These are phyloP conservation scores for Oscarella lobularis DNA, from an alignment of 37 sponge, comb jelly and placozoan genomes.

Conservation along the genomic window DNA sequence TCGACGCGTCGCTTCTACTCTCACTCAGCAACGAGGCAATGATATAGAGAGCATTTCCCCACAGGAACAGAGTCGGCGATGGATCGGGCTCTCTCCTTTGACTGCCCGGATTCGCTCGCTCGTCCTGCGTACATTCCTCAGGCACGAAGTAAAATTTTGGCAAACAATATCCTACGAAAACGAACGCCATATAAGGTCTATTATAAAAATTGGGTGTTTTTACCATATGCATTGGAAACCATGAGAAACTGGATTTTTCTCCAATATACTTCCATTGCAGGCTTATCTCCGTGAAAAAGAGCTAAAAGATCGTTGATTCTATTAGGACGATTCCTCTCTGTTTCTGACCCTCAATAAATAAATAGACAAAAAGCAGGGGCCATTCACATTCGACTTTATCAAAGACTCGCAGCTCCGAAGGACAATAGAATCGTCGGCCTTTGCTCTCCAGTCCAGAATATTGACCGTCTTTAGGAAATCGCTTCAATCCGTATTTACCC, in stretches of 20 bases:
- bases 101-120: neutral
- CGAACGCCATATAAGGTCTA: too few species aligned
- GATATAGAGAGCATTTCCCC: constrained; percentile 62
- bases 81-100: neutral
- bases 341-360: constrained; percentile 23
- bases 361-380: constrained; percentile 48
- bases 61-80: constrained; percentile 24
- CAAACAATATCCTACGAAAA: neutral
- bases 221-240: neutral
- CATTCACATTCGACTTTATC: constrained; percentile 76
- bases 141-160: neutral
- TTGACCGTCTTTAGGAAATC: constrained; percentile 56
- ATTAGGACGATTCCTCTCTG: too few species aligned
- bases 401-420: constrained; percentile 42
- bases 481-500: constrained; percentile 38
- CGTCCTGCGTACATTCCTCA: neutral
- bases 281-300: constrained; percentile 35
- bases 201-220: too few species aligned
- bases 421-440: constrained; percentile 19
- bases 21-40: constrained; percentile 42
- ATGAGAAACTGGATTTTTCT: constrained; percentile 14
- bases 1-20: constrained; percentile 5
- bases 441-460: constrained; percentile 45
- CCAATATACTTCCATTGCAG: constrained; percentile 40
- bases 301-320: constrained; percentile 10